These are phyloP conservation scores for Drosophila meridionalis DNA, from an alignment of 2,888 invertebrate species.

Conservation along the genomic window DNA sequence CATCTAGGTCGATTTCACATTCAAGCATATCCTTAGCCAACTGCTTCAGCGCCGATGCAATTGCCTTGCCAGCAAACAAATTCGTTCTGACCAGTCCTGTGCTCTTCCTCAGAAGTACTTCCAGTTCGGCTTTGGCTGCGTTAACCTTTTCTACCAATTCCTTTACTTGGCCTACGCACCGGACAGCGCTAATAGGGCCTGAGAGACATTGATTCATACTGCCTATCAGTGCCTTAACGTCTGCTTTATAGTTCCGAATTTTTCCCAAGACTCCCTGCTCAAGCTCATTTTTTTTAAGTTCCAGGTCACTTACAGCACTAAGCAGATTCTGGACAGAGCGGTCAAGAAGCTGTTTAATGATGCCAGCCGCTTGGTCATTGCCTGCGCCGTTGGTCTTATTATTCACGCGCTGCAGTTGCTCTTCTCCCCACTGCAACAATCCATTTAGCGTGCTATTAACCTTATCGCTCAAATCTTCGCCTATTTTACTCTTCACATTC, in stretches of 20 bases:
- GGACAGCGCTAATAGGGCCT: rapidly evolving
- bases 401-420: constrained; percentile 2
- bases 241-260: not conserved
- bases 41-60: not conserved
- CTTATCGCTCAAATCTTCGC: not conserved
- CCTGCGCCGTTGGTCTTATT: not conserved
- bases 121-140: not conserved
- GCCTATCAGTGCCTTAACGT: not conserved
- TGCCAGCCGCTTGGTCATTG: not conserved
- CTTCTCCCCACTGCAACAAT: not conserved
- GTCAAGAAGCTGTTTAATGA: not conserved
- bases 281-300: not conserved
- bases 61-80: not conserved
- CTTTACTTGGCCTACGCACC: not conserved
- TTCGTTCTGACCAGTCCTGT: not conserved
- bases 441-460: not conserved
- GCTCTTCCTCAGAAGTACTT: not conserved
- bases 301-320: not conserved
- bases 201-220: not conserved
- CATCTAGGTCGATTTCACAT: constrained; percentile 2
- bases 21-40: constrained; percentile 15
- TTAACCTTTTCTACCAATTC: not conserved
- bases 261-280: constrained; percentile 4
- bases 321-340: not conserved
- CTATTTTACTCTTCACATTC: not conserved